These are phyloP conservation scores for Phrixothrix hirtus DNA, from an alignment of 2,888 invertebrate genomes.

Conservation along the genomic window DNA sequence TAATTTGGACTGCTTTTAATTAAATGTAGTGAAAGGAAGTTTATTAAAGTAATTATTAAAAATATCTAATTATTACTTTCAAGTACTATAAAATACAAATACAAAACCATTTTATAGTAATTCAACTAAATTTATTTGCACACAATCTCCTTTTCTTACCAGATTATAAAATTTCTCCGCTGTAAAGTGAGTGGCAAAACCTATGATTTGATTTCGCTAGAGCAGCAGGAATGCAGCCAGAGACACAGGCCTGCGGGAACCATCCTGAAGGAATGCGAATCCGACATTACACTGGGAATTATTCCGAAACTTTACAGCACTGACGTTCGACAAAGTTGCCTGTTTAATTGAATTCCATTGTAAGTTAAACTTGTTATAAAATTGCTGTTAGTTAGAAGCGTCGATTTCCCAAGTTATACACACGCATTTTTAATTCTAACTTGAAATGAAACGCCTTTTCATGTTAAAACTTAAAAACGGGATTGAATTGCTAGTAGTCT, in stretches of 20 bases:
- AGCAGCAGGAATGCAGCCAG: constrained; percentile 26
- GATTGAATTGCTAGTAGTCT: constrained; percentile 1
- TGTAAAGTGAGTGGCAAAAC: constrained; percentile 12
- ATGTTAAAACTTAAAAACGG: constrained; percentile 9
- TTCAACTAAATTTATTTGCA: not conserved
- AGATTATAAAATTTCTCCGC: constrained; percentile 12
- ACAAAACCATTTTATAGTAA: no score
- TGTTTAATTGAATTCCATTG: constrained; percentile 53
- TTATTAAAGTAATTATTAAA: no score
- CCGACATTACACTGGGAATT: constrained; percentile 48
- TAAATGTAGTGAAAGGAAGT: no score
- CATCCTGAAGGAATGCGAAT: constrained; percentile 45
- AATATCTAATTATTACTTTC: no score
- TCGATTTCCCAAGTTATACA: constrained; percentile 25
- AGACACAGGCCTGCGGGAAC: constrained; percentile 33
- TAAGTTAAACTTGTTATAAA: constrained; percentile 50
- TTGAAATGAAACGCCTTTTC: constrained; percentile 17
- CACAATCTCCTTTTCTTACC: constrained; percentile 2
- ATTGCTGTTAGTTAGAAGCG: constrained; percentile 33
- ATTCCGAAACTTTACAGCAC: constrained; percentile 45
- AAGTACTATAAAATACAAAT: no score
- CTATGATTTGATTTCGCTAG: constrained; percentile 15
- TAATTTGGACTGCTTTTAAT: no score
- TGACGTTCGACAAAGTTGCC: constrained; percentile 49
- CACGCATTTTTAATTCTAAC: constrained; percentile 24